Evolutionary conservation across 1,140 invertebrate genomes (phyloP), one percentile per base, ranked within the genome.

Genomic region (Pseudomyrmex cubaensis): DNA sequence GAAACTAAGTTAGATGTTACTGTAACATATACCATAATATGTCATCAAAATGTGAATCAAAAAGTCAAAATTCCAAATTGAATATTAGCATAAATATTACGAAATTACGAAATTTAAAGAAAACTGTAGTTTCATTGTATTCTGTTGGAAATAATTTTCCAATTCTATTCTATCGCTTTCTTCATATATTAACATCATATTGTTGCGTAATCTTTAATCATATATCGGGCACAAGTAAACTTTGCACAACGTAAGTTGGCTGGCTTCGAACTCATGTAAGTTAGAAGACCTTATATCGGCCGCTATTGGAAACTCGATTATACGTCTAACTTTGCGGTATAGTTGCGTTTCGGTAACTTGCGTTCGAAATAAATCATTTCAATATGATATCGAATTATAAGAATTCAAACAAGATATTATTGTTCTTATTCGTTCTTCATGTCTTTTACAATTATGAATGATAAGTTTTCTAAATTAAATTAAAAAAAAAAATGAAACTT

Each of bases 251-350:
- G 88, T 90, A 92, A 90, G 92, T 92, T 85, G 82, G 82, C 82
- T 83, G 85, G 85, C 89, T 91, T 75, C 90, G 88, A 92, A 91
- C 88, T 89, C 85, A 90, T 85, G 88, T 90, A 88, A 92, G 90
- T 91, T 91, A 91, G 90, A 90, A 91, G 89, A 92, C 89, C 91
- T 92, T 89, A 91, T 91, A 92, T 92, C 85, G 89, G 91, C 85
- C 90, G 90, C 87, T 90, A 87, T 89, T 91, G 85, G 86, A 84
- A 92, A 91, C 87, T 87, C 89, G 85, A 90, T 92, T 92, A 89
- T 86, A 73, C 85, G 67, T 88, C 75, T 22, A 87, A 87, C 85
- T 84, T 80, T 20, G 54, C 48, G 22, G 12, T 35, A 5, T 59
- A 78, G 54, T 70, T 78, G 52, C 17, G 52, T 67, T 25, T 78